Evolutionary conservation across 2,113 vertebrate species (phyloP), one percentile per base, ranked within the genome.

Genomic region (Trogon surrucura): DNA sequence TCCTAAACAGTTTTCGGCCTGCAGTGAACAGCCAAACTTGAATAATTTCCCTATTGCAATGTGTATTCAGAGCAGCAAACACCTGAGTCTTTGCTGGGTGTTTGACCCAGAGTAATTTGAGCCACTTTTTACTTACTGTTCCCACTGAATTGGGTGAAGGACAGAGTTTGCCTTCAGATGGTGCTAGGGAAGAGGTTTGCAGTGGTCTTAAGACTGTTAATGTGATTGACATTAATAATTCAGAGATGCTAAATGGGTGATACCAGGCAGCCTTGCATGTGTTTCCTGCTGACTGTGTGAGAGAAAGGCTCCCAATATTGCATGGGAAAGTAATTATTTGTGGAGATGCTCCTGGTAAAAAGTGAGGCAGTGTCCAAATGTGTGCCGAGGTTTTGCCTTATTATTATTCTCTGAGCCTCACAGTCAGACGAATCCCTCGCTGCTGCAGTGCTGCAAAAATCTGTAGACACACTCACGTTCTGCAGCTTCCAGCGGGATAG

Each of bases 391-490:
- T 85, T 80, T 61, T 69, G 34, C 50, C 13, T 53, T 27, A 13
- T 47, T 77, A 16, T 44, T 74, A 51, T 16, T 47, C 9, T 36
- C 36, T 36, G 36, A 36, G 13, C 79, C 25, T 65, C 4, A 2
- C 11, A 6, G 17, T 13, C 11, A 22, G 25, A 17, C 30, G 15
- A 80, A 36, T 60, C 34, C 6, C 12, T 65, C 72, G 50, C 58
- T 80, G 54, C 25, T 47, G 48, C 41, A 18, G 72, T 4, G 1
- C 23, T 18, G 45, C 38, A 50, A 38, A 85, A 56, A 3, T 25
- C 25, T 19, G 16, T 14, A 0, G 6, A 5, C 17, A 9, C 0
- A 0, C 7, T 48, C 13, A 3, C 0, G 3, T 65, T 27, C 34
- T 21, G 22, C 41, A 56, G 64, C 58, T 87, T 18, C 32, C 4